Evolutionary conservation across 2,113 vertebrate species (phyloP), one percentile per base, ranked within the genome.

Genomic region (Haemorhous mexicanus): DNA sequence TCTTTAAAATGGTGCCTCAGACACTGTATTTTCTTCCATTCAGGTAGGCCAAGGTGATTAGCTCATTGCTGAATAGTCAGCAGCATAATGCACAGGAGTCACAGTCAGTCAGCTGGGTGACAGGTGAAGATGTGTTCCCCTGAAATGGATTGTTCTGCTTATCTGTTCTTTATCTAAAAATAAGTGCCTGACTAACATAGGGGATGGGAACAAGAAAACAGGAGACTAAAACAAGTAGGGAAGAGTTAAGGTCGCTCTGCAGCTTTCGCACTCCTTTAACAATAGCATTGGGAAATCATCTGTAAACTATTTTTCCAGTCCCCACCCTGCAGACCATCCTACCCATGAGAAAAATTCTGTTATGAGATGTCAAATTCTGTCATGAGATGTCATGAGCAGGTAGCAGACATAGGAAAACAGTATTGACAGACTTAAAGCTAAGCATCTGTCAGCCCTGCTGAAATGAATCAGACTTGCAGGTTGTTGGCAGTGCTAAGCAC

Each of bases 81-180:
- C 11, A 75, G 52, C 43, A 24, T 73, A 69, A 68, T 44, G 64
- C 49, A 49, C 72, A 94, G 88, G 82, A 87, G 82, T 89, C 28
- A 39, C 52, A 94, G 92, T 95, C 87, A 92, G 91, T 97, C 93
- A 96, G 49, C 72, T 90, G 92, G n/a, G 64, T 94, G 91, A 94
- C 95, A 90, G 93, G 75, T 96, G 96, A 96, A 95, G 62, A 64
- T 93, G 62, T 84, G 52, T 70, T 90, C 46, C 39, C 37, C 52
- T 92, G 89, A 92, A 96, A 94, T 77, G 43, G 53, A 78, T 84
- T 95, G 93, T 94, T 91, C 90, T 95, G n/a, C 85, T 86, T 93
- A 90, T 76, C 72, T 94, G 74, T 91, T 95, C 73, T 94, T 87
- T 55, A 87, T 92, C 93, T 97, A 97, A 97, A 97, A 97, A 97